Evolutionary conservation across 2,113 vertebrate species (phyloP), one percentile per base, ranked within the genome.

Genomic region (Oryzias melastigma): DNA sequence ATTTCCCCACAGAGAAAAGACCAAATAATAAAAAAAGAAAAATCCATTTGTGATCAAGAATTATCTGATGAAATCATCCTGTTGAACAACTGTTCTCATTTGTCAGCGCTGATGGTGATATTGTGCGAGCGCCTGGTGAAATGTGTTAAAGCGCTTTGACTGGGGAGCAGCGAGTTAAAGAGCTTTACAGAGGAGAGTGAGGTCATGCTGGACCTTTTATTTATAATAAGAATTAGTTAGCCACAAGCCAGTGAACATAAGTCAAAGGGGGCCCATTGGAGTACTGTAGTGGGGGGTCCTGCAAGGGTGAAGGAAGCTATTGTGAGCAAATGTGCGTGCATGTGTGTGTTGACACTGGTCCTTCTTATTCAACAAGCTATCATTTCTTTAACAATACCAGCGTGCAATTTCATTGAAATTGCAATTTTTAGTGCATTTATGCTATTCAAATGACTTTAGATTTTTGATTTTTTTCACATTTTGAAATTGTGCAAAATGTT

Each of bases 221-320:
- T 82, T 85, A 70, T 82, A 82, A 86, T 75, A 84, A 80, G 81
- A 90, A 87, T 88, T 79, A 85, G 86, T 90, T 78, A 78, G 81
- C 73, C 78, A 85, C 86, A 88, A 87, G 83, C 83, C 83, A 85
- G 80, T 86, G 87, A 78, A 82, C 85, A 84, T 78, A 71, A 85
- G 83, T 82, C 86, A 82, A 85, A 87, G 46, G 73, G 71, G 80
- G 83, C 78, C 35, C 27, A 50, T 80, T 83, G 84, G 83, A 85
- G 76, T 75, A 69, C 63, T 72, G 77, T 70, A 77, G 80, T 85
- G 82, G 85, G 82, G 73, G 78, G 81, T 85, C 83, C 70, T 40
- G 73, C 68, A 66, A 76, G 68, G 74, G 41, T 61, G 69, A 78
- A 54, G 57, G 67, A 78, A 54, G 57, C 66, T 62, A 64, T 73